Percentiles rank a stretch among this genome's conserved stretches.
phyloP scores from a whole-genome alignment of 2,888 invertebrate genomes.

The Aphodius granarius region DNA sequence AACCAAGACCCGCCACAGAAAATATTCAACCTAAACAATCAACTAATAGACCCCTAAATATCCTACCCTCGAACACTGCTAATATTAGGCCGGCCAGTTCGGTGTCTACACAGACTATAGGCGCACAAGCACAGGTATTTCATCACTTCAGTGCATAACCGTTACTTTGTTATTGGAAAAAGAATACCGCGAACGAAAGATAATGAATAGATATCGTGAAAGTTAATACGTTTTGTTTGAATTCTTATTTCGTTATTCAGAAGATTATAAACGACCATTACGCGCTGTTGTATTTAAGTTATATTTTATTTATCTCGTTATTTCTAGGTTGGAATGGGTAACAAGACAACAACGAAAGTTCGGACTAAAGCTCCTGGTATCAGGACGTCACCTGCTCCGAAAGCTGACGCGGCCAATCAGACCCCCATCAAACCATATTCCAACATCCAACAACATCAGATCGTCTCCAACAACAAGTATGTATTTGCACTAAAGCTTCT shows the following conservation, averaged over 20 bases:
- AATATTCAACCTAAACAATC: conserved; percentile 58
- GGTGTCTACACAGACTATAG: conserved; percentile 79
- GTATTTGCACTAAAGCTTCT: no score
- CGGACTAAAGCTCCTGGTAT: conserved; percentile 70
- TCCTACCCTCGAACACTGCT: conserved; percentile 57
- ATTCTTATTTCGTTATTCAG: background rate
- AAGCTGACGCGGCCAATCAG: conserved; percentile 75
- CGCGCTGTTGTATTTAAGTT: background rate
- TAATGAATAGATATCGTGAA: background rate
- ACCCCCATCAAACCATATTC: conserved; percentile 62
- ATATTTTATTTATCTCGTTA: background rate
- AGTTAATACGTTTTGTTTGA: background rate
- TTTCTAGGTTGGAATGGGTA: conserved; percentile 47
- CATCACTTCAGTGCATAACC: background rate
- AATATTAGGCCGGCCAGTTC: conserved; percentile 77
- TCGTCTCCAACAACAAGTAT: conserved; percentile 59
- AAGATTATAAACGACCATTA: background rate
- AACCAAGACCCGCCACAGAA: conserved; percentile 58
- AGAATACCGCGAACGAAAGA: conserved; percentile 8
- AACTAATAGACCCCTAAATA: conserved; percentile 52
- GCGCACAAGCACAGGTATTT: conserved; percentile 62
- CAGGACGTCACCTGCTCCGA: conserved; percentile 71
- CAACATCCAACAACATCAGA: conserved; percentile 54
- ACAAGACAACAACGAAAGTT: conserved; percentile 64
- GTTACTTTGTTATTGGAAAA: conserved; percentile 10